Conservation (phyloP, 2,113 vertebrate species). For the Progne subis region DNA sequence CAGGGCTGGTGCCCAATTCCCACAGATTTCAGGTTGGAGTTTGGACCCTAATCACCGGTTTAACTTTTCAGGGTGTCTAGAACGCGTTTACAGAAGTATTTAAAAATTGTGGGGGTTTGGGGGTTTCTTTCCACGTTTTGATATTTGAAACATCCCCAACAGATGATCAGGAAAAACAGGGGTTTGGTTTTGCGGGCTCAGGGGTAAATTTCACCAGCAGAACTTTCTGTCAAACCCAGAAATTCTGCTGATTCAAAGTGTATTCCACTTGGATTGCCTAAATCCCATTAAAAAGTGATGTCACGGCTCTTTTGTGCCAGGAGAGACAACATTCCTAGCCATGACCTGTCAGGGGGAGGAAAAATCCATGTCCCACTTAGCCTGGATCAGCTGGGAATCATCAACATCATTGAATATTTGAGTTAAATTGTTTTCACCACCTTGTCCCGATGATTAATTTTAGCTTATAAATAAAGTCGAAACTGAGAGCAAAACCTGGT, state of each 20-base stretch:
- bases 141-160: background rate
- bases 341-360: background rate
- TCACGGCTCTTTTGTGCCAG: background rate
- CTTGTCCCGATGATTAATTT: background rate
- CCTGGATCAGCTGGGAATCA: background rate
- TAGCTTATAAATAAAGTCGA: background rate
- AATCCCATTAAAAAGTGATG: background rate
- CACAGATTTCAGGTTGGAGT: background rate
- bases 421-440: conserved; percentile 3
- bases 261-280: background rate
- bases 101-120: accelerated
- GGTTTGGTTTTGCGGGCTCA: background rate
- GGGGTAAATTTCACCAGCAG: background rate
- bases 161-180: background rate
- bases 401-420: background rate
- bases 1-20: background rate
- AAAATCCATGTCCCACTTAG: background rate
- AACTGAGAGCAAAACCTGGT: background rate
- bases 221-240: background rate
- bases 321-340: background rate
- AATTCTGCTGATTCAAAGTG: background rate
- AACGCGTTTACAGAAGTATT: background rate
- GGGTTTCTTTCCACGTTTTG: background rate
- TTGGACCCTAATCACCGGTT: background rate
- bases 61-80: background rate